phyloP scores from a whole-genome alignment of 1,140 invertebrate genomes.

The Musca vetustissima region DNA sequence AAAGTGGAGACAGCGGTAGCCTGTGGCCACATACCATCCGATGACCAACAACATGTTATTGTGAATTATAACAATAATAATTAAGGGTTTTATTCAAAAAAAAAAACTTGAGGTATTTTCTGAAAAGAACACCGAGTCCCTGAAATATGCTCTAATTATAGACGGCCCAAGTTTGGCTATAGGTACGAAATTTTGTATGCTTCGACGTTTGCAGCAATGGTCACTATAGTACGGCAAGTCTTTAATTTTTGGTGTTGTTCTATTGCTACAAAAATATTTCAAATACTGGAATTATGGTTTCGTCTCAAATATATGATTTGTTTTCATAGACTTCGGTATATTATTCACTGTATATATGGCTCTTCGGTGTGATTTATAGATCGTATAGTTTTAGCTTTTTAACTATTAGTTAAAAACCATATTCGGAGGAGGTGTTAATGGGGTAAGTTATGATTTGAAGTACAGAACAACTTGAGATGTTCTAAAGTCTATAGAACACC shows the following conservation, averaged over 20 bases:
- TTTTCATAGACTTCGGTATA: constrained; percentile 69
- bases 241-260: constrained; percentile 76
- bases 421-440: constrained; percentile 62
- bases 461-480: too few species aligned
- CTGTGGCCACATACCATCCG: constrained; percentile 71
- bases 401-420: constrained; percentile 72
- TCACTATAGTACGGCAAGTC: constrained; percentile 74
- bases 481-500: too few species aligned
- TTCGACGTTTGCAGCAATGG: constrained; percentile 72
- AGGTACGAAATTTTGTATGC: constrained; percentile 70
- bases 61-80: constrained; percentile 56
- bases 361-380: constrained; percentile 76
- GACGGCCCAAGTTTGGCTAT: constrained; percentile 69
- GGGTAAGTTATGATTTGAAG: too few species aligned
- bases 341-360: constrained; percentile 71
- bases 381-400: constrained; percentile 70
- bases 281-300: constrained; percentile 63
- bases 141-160: constrained; percentile 63
- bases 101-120: constrained; percentile 33
- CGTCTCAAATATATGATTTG: constrained; percentile 63
- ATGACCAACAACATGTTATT: constrained; percentile 63
- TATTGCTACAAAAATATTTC: constrained; percentile 87
- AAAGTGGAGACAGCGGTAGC: constrained; percentile 79
- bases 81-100: constrained; percentile 51
- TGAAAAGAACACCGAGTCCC: constrained; percentile 44